Evolutionary conservation across 2,797 vertebrate genomes (phyloP).

Genomic region (Cebuella pygmaea): DNA sequence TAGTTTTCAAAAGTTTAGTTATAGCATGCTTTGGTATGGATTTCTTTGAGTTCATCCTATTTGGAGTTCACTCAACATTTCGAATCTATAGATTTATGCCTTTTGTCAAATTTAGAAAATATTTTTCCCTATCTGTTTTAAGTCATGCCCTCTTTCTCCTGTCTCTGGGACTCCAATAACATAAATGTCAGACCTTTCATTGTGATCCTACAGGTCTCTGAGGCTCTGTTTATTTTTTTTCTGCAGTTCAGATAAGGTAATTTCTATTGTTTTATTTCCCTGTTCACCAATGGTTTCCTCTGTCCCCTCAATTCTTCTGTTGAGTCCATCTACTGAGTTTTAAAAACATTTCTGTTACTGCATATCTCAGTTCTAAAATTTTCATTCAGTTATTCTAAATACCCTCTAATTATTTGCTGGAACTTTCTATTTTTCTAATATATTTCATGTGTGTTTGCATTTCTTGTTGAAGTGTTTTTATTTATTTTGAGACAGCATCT

Average conservation of each 20-base stretch:
- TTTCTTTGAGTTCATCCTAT: neutral
- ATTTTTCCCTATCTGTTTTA: neutral
- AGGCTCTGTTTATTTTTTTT: neutral
- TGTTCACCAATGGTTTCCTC: neutral
- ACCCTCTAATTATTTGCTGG: neutral
- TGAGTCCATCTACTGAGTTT: neutral
- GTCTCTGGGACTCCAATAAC: neutral
- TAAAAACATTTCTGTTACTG: neutral
- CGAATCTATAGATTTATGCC: neutral
- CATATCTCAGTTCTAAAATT: neutral
- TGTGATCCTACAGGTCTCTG: neutral
- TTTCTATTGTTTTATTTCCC: neutral
- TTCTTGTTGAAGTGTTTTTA: neutral
- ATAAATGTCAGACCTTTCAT: neutral
- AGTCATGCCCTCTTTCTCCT: neutral
- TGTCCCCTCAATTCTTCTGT: neutral
- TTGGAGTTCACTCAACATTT: neutral
- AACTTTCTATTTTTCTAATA: neutral
- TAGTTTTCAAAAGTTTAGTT: neutral
- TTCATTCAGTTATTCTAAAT: neutral
- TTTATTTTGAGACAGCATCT: neutral
- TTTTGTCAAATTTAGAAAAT: neutral
- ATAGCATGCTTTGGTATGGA: neutral
- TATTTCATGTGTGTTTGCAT: neutral
- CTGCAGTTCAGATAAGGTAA: neutral